Evolutionary conservation across 2,888 invertebrate species (phyloP).

Genomic region (Galerucella nymphaeae): DNA sequence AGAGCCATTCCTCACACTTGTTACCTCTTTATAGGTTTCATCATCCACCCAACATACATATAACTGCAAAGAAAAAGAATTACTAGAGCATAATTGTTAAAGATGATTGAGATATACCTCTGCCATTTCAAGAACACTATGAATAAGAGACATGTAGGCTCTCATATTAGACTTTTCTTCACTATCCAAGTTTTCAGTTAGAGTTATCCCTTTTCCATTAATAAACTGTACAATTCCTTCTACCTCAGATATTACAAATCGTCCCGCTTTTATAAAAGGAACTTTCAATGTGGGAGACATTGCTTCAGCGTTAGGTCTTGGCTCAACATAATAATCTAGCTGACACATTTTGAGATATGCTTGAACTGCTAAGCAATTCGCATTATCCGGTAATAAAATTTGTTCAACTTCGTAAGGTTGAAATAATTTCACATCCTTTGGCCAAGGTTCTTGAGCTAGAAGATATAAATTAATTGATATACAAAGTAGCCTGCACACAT

Average conservation of each 20-base stretch:
- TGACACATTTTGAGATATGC: slow-evolving; percentile 94
- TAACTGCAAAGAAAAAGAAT: slow-evolving; percentile 66
- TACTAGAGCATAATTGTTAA: not conserved
- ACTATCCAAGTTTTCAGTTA: slow-evolving; percentile 77
- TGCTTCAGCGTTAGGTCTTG: slow-evolving; percentile 91
- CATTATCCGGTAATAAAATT: slow-evolving; percentile 92
- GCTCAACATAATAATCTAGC: slow-evolving; percentile 83
- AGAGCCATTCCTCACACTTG: slow-evolving; percentile 85
- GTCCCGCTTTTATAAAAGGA: slow-evolving; percentile 92
- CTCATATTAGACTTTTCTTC: slow-evolving; percentile 90
- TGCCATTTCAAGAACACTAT: slow-evolving; percentile 89
- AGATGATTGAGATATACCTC: slow-evolving; percentile 70
- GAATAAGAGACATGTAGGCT: slow-evolving; percentile 92
- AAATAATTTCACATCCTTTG: slow-evolving; percentile 85
- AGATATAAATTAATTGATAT: not conserved
- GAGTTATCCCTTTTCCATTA: slow-evolving; percentile 82
- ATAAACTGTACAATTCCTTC: slow-evolving; percentile 93
- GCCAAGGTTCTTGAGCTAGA: slow-evolving; percentile 90
- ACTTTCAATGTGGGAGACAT: slow-evolving; percentile 96
- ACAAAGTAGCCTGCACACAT: not conserved
- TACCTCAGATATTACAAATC: slow-evolving; percentile 89
- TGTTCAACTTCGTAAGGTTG: slow-evolving; percentile 95
- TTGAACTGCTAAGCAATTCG: slow-evolving; percentile 92
- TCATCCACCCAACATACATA: slow-evolving; percentile 90
- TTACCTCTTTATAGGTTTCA: slow-evolving; percentile 82